A percentile compares a stretch with the other conserved stretches of the same genome.
Evolutionary conservation across 2,797 vertebrate genomes (phyloP).

Genomic region (Todus mexicanus): DNA sequence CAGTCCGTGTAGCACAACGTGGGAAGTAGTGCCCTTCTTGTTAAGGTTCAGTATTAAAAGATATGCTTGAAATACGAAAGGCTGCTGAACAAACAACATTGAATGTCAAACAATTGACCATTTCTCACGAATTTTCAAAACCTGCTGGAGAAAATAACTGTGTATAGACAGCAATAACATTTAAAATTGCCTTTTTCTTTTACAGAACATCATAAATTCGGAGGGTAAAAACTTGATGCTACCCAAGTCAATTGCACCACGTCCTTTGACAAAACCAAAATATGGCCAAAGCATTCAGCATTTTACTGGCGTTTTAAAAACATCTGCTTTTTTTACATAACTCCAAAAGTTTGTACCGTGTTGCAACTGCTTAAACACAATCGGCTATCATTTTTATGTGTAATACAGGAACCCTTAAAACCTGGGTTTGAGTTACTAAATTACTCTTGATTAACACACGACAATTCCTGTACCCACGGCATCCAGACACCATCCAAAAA

Average conservation of each 20-base stretch:
- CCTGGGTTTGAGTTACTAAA: not conserved
- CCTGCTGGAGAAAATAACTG: conserved; percentile 21
- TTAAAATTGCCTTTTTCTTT: conserved; percentile 40
- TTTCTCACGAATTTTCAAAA: conserved; percentile 64
- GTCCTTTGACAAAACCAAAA: conserved; percentile 2
- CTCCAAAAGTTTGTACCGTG: not conserved
- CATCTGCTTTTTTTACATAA: not conserved
- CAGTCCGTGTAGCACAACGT: conserved; percentile 16
- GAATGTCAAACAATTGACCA: conserved; percentile 67
- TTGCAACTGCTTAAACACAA: not conserved
- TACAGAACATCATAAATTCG: not conserved
- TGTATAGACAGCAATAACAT: conserved; percentile 10
- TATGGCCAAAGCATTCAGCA: not conserved
- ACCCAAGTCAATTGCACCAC: not conserved
- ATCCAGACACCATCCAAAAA: not conserved
- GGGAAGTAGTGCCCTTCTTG: conserved; percentile 55
- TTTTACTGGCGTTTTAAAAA: not conserved
- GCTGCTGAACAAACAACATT: conserved; percentile 70
- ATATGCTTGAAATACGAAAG: conserved; percentile 68
- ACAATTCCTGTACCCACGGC: not conserved
- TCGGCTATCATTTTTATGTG: not conserved
- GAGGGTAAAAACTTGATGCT: not conserved
- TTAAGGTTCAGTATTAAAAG: conserved; percentile 67
- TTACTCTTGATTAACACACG: not conserved
- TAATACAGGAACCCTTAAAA: not conserved